Percentiles rank a stretch among this genome's conserved stretches.
Conservation (phyloP, 2,797 vertebrate genomes). For the Scolopax bukidnonensis region DNA sequence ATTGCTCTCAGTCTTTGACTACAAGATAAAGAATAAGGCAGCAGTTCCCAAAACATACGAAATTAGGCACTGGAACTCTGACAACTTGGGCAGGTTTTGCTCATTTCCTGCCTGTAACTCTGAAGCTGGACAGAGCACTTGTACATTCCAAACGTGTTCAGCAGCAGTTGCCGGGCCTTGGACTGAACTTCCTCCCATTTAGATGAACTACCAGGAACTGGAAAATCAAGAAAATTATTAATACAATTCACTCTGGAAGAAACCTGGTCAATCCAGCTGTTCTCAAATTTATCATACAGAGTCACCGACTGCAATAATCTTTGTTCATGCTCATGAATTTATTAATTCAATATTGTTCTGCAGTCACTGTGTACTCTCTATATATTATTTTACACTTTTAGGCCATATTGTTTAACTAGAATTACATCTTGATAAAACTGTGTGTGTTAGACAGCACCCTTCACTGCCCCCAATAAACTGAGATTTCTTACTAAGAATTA, state of each 20-base stretch:
- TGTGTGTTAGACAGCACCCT: background rate
- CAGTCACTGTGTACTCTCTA: background rate
- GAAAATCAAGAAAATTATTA: conserved; percentile 48
- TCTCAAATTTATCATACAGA: background rate
- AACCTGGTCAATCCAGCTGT: background rate
- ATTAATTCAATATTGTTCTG: background rate
- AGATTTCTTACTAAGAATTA: background rate
- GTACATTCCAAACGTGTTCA: conserved; percentile 88
- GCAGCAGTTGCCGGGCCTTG: conserved; percentile 88
- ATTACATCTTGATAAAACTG: background rate
- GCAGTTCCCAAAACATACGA: conserved; percentile 48
- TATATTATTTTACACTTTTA: background rate
- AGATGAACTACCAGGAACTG: conserved; percentile 87
- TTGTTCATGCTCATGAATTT: background rate
- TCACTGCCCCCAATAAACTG: rapidly evolving
- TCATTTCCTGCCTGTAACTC: conserved; percentile 83
- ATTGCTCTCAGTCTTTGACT: conserved; percentile 79
- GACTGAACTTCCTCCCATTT: conserved; percentile 95
- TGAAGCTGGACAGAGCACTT: conserved; percentile 94
- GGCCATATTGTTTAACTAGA: background rate
- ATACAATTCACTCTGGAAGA: background rate
- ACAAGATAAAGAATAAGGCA: conserved; percentile 72
- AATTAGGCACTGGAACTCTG: conserved; percentile 83
- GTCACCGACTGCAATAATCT: background rate
- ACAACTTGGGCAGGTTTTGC: conserved; percentile 84